Base-by-base conservation (phyloP, 2,888 invertebrate genomes). In the Caenorhabditis macrosperma region DNA sequence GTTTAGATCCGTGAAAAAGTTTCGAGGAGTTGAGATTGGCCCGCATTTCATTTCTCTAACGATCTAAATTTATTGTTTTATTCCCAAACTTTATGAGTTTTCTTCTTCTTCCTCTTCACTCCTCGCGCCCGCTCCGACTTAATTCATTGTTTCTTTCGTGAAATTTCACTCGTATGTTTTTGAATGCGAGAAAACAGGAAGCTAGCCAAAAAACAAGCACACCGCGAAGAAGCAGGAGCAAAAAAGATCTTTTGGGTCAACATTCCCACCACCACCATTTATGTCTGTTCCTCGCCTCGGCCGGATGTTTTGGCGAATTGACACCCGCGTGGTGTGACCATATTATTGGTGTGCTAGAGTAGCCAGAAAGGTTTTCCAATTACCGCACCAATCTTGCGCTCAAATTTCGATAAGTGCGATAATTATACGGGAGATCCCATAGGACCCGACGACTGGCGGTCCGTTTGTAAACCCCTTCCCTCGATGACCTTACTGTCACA, bases 351-450 rank as follows among this genome's bases (percentile, higher is more conserved):
- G 44, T n/a, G 44, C 17, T 17, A 44, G 46, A 24, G 33, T 17
- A 6, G 12, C 26, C 22, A 63, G 52, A 64, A 48, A 38, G 67
- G 41, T 55, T 54, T 54, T 35, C 33, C 64, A 59, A 72, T 64
- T 72, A 72, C 50, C 64, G 50, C 38, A 61, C 48, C 71, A 71
- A 61, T 72, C 60, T 71, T 71, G 68, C 68, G 61, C 68, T 77
- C 76, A 69, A 77, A 69, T 77, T 77, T 77, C 76, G 63, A 68
- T 76, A 68, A 76, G 76, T 68, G 76, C 76, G 44, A 68, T 77
- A 77, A 77, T 77, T 77, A 77, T 41, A 74, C 55, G 41, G 28
- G 59, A 26, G 50, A 55, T 26, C 38, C 50, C 44, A 30, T 59
- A 28, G 30, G 54, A 26, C 30, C 50, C 64, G 74, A 59, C 44